Conservation (phyloP, 2,113 vertebrate species). For the Entomyzon cyanotis region DNA sequence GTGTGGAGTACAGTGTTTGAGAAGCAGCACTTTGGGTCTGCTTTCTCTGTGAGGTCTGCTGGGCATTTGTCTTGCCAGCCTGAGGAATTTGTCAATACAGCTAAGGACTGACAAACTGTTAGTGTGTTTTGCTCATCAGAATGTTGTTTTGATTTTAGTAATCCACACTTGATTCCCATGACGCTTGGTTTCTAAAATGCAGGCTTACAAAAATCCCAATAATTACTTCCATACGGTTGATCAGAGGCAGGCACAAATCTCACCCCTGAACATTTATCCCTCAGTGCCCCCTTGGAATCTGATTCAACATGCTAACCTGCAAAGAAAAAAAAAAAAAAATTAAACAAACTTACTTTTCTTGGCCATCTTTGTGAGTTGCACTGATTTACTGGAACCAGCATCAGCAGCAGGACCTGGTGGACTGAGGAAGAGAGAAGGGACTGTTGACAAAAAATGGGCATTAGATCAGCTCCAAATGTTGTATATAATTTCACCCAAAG, state of each 20-base stretch:
- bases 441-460: background rate
- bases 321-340: background rate
- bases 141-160: background rate
- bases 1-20: background rate
- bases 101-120: background rate
- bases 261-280: background rate
- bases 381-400: background rate
- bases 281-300: background rate
- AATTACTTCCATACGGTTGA: background rate
- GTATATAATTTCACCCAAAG: background rate
- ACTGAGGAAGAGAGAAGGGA: background rate
- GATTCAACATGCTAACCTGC: background rate
- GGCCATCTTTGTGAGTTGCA: background rate
- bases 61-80: background rate
- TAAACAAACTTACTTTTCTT: background rate
- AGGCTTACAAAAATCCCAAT: slow-evolving; percentile 1
- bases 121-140: background rate
- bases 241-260: slow-evolving; percentile 11
- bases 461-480: background rate
- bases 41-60: background rate
- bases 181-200: background rate
- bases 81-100: background rate
- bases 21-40: background rate
- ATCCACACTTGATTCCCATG: background rate
- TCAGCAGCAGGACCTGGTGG: background rate